Base-by-base conservation (phyloP, 2,888 invertebrate species). In the Hydrotaea cyrtoneurina region DNA sequence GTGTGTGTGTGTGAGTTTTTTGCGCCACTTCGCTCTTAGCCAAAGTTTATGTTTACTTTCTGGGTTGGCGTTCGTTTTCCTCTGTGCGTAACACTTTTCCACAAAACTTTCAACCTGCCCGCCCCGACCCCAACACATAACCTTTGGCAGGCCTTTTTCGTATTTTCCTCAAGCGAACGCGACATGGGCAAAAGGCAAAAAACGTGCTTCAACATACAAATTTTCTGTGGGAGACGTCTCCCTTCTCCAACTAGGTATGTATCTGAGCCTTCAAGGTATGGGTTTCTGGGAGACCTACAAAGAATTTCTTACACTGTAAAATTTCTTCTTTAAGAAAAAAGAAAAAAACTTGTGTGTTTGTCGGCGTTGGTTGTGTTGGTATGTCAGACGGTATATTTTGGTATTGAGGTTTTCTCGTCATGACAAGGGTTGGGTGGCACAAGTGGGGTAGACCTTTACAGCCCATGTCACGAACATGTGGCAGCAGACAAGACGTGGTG, bases 41-140 rank as follows among this genome's bases (percentile, higher is more conserved):
- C 74, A 78, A 82, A 75, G 50, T 75, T 83, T 79, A 36, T 76
- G 78, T 78, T 82, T 81, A 66, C 69, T 43, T 69, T 62, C n/a
- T 13, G 7, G 19, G 53, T 53, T 17, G 19, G 53, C 17, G 15
- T 21, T 23, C 31, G 13, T 59, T 1, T 0, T 59, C 31, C 31
- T 23, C 19, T 15, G 7, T 36, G 15, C 19, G 0, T 11, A 64
- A n/a, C 39, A 39, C 66, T 43, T 66, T 66, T 43, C 43, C 31
- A 19, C 31, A 4, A 66, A 43, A 43, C 43, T 66, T 39, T 66
- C 21, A 31, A 31, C 55, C 21, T 21, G 19, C 8, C 17, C 19
- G 21, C 39, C 3, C 15, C 31, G 23, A 66, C 66, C 43, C 10
- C 66, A 66, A 11, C 0, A 10, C 39, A 43, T 53, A 31, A 62